Percentiles rank a stretch among this genome's conserved stretches.
Evolutionary conservation across 1,140 invertebrate species (phyloP).

Genomic region (Drosophila pseudoananassae): DNA sequence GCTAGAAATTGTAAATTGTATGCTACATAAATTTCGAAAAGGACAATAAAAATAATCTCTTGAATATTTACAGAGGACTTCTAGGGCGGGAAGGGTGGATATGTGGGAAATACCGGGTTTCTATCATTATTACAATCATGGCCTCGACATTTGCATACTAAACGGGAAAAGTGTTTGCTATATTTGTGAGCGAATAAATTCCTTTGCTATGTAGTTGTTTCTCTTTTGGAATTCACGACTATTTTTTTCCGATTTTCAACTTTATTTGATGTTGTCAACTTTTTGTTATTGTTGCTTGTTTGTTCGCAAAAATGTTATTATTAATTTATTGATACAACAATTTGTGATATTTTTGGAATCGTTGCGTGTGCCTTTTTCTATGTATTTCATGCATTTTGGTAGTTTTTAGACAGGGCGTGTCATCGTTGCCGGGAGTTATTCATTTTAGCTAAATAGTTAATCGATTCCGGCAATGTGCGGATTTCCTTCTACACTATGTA

Average conservation of each 20-base stretch:
- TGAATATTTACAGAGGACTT: slow-evolving; percentile 47
- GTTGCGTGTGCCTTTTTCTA: slow-evolving; percentile 56
- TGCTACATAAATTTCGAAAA: slow-evolving; percentile 53
- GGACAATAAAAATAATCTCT: slow-evolving; percentile 56
- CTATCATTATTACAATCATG: slow-evolving; percentile 52
- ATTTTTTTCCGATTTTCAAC: slow-evolving; percentile 27
- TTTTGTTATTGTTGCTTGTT: slow-evolving; percentile 31
- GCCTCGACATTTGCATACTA: slow-evolving; percentile 54
- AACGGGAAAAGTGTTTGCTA: slow-evolving; percentile 60
- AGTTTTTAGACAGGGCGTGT: slow-evolving; percentile 7
- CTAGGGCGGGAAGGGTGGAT: slow-evolving; percentile 37
- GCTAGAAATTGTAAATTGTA: slow-evolving; percentile 56
- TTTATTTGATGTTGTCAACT: slow-evolving; percentile 53
- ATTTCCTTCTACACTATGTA: slow-evolving; percentile 50
- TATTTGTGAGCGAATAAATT: slow-evolving; percentile 38
- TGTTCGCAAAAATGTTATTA: slow-evolving; percentile 63
- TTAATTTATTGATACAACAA: slow-evolving; percentile 67
- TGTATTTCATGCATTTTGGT: slow-evolving; percentile 60
- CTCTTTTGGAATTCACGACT: slow-evolving; percentile 11
- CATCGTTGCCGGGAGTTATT: slow-evolving; percentile 19
- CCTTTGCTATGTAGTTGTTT: slow-evolving; percentile 5
- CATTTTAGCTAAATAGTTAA: slow-evolving; percentile 19
- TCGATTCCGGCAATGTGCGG: slow-evolving; percentile 43
- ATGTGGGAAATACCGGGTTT: slow-evolving; percentile 51
- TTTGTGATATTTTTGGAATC: slow-evolving; percentile 66